Evolutionary conservation across 2,888 invertebrate genomes (phyloP).

Genomic region (Microplitis manilae): DNA sequence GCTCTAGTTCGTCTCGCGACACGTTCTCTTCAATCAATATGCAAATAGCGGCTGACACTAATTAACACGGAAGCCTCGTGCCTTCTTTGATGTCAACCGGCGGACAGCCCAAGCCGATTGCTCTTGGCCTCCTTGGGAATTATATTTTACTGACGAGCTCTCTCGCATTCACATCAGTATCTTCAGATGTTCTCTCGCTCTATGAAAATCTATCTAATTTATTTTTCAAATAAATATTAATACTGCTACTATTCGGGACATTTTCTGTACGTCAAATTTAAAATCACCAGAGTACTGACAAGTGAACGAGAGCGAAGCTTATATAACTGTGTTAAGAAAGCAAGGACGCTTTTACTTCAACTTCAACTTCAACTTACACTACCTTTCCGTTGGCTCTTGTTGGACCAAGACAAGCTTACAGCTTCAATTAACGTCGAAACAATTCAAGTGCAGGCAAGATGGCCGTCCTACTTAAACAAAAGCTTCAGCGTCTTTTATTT

Average conservation of each 20-base stretch:
- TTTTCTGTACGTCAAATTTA: neutral
- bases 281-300: neutral
- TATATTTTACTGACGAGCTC: conserved; percentile 44
- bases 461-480: conserved; percentile 52
- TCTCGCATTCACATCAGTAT: conserved; percentile 23
- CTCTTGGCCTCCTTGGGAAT: conserved; percentile 21
- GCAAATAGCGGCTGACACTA: conserved; percentile 69
- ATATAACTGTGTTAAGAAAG: neutral
- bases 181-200: conserved; percentile 24
- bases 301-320: neutral
- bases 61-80: conserved; percentile 69
- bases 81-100: conserved; percentile 68
- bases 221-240: too few relatives aligned
- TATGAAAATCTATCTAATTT: too few relatives aligned
- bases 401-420: conserved; percentile 52
- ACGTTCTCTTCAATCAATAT: conserved; percentile 69
- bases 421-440: conserved; percentile 60
- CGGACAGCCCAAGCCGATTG: conserved; percentile 51
- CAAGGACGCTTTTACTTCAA: neutral
- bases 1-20: conserved; percentile 52
- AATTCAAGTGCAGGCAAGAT: conserved; percentile 61
- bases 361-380: neutral
- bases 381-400: neutral
- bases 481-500: conserved; percentile 47
- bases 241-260: neutral